A percentile compares a stretch with the other conserved stretches of the same genome.
These are phyloP conservation scores for Spialia ferax DNA, from an alignment of 2,888 invertebrate species.

Conservation along the genomic window DNA sequence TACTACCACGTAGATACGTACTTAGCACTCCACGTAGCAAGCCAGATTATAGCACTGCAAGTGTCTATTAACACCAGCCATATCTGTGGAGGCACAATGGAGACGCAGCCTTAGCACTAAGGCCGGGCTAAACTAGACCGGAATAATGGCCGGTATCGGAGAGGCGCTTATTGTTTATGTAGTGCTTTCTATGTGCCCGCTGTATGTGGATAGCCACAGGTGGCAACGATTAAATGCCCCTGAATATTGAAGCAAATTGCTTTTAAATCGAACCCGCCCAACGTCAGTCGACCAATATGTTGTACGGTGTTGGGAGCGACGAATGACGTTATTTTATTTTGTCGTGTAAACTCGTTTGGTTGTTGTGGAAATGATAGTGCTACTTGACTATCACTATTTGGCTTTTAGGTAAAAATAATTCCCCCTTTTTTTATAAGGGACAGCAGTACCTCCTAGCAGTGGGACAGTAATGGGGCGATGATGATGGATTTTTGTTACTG, in stretches of 20 bases:
- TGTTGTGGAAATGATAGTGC: background rate
- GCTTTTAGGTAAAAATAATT: too few species aligned
- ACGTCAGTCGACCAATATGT: slow-evolving; percentile 14
- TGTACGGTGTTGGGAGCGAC: background rate
- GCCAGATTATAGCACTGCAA: slow-evolving; percentile 26
- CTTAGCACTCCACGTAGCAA: slow-evolving; percentile 15
- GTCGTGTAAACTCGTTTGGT: background rate
- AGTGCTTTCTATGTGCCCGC: slow-evolving; percentile 31
- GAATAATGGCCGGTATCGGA: slow-evolving; percentile 35
- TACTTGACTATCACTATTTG: too few species aligned
- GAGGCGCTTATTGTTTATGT: slow-evolving; percentile 36
- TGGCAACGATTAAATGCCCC: slow-evolving; percentile 33
- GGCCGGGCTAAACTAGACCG: slow-evolving; percentile 31
- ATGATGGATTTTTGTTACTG: too few species aligned
- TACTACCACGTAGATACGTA: background rate
- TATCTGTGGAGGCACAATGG: slow-evolving; percentile 23
- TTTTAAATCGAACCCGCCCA: slow-evolving; percentile 34
- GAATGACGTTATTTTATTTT: slow-evolving; percentile 6
- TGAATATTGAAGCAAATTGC: slow-evolving; percentile 38
- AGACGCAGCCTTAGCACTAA: slow-evolving; percentile 34
- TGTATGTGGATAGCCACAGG: slow-evolving; percentile 37
- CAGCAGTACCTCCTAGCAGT: too few species aligned
- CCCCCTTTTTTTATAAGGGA: too few species aligned
- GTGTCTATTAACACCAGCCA: slow-evolving; percentile 28
- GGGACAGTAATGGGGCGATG: too few species aligned